phyloP scores from a whole-genome alignment of 2,888 invertebrate genomes.

The Arenicola marina region DNA sequence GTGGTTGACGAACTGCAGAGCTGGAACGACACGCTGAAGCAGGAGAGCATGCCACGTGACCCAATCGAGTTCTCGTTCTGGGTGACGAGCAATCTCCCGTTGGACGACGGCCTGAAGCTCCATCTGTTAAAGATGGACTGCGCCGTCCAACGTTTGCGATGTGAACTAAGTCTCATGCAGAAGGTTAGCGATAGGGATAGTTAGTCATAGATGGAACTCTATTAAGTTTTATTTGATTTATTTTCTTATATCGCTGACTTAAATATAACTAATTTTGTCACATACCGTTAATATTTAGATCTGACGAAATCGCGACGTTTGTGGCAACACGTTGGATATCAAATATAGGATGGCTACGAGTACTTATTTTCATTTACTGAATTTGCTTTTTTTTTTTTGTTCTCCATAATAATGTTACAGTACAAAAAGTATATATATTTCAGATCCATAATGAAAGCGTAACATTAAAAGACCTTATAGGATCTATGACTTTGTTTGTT shows the following conservation, averaged over 20 bases:
- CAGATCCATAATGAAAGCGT: no score
- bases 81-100: conserved; percentile 77
- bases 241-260: not conserved
- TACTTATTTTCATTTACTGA: no score
- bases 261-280: not conserved
- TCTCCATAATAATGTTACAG: no score
- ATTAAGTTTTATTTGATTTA: no score
- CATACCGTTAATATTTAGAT: not conserved
- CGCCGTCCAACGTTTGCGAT: conserved; percentile 71
- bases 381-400: no score
- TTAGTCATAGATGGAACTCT: not conserved
- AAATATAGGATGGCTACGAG: no score
- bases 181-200: conserved; percentile 44
- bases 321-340: no score
- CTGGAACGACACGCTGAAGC: conserved; percentile 55
- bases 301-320: no score
- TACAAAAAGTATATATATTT: no score
- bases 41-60: conserved; percentile 70
- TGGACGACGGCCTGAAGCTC: conserved; percentile 70
- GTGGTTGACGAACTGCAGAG: conserved; percentile 55
- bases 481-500: no score
- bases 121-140: conserved; percentile 72
- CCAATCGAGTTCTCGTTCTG: conserved; percentile 77
- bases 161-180: conserved; percentile 64
- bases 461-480: no score